Percentiles rank a stretch among this genome's conserved stretches.
phyloP scores from a whole-genome alignment of 2,888 invertebrate genomes.

The Tipula unca region DNA sequence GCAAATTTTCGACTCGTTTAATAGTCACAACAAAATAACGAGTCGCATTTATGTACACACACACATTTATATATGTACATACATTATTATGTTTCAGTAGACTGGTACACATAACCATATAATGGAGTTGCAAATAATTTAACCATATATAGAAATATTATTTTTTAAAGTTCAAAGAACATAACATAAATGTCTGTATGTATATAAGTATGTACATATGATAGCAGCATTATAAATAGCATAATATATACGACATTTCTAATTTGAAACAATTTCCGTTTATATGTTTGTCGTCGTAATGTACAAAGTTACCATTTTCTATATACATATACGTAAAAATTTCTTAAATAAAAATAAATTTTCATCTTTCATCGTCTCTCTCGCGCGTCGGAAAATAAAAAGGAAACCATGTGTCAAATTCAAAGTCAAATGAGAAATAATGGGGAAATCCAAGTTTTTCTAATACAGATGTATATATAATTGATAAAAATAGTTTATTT shows the following conservation, averaged over 20 bases:
- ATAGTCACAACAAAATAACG: not conserved
- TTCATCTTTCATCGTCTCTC: not conserved
- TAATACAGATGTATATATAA: not conserved
- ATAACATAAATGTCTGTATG: too few relatives aligned
- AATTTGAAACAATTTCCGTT: not conserved
- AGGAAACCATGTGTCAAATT: not conserved
- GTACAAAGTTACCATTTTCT: not conserved
- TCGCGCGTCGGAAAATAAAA: not conserved
- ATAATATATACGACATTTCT: not conserved
- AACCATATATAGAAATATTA: not conserved
- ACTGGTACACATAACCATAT: not conserved
- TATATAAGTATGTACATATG: not conserved
- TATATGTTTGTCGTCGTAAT: not conserved
- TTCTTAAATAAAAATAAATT: not conserved
- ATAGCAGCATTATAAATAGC: not conserved
- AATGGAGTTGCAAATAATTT: not conserved
- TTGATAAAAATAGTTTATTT: not conserved
- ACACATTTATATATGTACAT: not conserved
- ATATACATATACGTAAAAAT: not conserved
- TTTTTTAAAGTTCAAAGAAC: not conserved
- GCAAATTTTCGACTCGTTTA: not conserved
- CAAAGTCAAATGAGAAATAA: not conserved
- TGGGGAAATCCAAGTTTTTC: not conserved
- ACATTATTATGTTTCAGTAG: not conserved
- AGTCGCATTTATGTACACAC: too few relatives aligned